Conservation (phyloP, 2,113 vertebrate genomes). For the Labrus mixtus region DNA sequence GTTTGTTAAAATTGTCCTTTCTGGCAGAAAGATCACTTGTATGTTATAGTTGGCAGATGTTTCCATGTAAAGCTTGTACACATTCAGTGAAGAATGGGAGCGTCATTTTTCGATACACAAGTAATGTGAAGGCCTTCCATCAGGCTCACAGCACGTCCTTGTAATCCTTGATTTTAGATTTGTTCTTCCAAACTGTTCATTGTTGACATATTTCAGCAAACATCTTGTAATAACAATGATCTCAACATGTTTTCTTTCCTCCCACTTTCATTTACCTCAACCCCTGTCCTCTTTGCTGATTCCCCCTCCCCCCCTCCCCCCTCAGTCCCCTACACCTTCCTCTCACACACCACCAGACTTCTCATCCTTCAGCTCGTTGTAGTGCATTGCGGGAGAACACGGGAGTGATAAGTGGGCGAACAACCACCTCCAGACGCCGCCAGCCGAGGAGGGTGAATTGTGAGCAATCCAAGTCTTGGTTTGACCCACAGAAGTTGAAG, state of each 20-base stretch:
- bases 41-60: neutral
- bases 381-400: slow-evolving; percentile 79
- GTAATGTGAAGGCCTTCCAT: neutral
- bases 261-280: slow-evolving; percentile 44
- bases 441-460: slow-evolving; percentile 69
- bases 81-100: neutral
- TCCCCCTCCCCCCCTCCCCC: slow-evolving; percentile 10
- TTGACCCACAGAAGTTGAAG: slow-evolving; percentile 60
- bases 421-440: slow-evolving; percentile 63
- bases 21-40: neutral
- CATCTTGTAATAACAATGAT: slow-evolving; percentile 38
- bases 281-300: slow-evolving; percentile 48
- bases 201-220: slow-evolving; percentile 22
- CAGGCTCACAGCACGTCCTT: neutral
- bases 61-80: neutral
- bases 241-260: slow-evolving; percentile 70
- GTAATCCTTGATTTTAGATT: neutral
- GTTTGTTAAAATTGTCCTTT: neutral
- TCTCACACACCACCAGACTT: slow-evolving; percentile 68
- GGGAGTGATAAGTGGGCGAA: slow-evolving; percentile 67
- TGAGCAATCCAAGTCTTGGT: slow-evolving; percentile 73
- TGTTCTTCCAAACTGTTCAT: slow-evolving; percentile 2
- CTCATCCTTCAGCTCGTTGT: slow-evolving; percentile 74
- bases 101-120: neutral
- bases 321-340: slow-evolving; percentile 17